phyloP scores from a whole-genome alignment of 2,797 vertebrate genomes.

The Liparis tanakae region DNA sequence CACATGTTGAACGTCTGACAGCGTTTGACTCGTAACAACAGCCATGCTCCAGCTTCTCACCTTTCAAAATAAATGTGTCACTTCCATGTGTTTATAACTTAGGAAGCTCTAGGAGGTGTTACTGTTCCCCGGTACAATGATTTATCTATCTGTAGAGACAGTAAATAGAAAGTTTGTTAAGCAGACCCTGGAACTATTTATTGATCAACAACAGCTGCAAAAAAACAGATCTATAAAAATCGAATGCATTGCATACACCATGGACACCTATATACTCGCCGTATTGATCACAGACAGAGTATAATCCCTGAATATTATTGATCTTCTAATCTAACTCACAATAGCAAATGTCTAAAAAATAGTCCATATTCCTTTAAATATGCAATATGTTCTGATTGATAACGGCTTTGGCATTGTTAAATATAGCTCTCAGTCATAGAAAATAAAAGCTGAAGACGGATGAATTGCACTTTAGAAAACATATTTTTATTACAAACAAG shows the following conservation, averaged over 20 bases:
- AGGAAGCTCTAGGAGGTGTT: slow-evolving; percentile 5
- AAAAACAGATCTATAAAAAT: background rate
- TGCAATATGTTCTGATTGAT: background rate
- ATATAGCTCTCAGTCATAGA: background rate
- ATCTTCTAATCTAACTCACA: background rate
- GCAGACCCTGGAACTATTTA: background rate
- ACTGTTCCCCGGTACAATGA: background rate
- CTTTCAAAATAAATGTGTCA: background rate
- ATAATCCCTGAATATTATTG: background rate
- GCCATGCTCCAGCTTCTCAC: slow-evolving; percentile 6
- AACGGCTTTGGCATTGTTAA: background rate
- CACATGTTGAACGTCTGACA: background rate
- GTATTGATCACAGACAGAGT: background rate
- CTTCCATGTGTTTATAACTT: background rate
- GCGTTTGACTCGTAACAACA: background rate
- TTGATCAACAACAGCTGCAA: slow-evolving; percentile 1
- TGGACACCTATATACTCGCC: background rate
- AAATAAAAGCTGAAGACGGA: slow-evolving; percentile 34
- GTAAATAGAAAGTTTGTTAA: background rate
- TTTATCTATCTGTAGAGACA: background rate
- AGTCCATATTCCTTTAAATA: slow-evolving; percentile 2
- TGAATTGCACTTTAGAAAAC: slow-evolving; percentile 20
- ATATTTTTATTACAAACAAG: background rate
- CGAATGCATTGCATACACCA: background rate
- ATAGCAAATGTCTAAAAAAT: background rate